Conservation (phyloP, 2,113 vertebrate genomes). For the Aegotheles bennettii region DNA sequence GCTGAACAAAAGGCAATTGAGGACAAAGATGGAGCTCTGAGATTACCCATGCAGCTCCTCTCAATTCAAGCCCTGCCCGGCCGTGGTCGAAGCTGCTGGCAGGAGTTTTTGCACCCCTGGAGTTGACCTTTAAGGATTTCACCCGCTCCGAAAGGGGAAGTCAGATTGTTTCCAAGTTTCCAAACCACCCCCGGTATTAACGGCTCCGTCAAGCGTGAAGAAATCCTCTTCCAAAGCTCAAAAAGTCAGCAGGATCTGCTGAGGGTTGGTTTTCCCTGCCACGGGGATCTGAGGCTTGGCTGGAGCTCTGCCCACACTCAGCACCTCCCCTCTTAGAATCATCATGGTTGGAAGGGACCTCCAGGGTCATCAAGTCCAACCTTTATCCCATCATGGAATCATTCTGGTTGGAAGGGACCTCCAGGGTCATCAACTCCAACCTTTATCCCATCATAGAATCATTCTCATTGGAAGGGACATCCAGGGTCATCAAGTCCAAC, state of each 20-base stretch:
- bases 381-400: too few relatives aligned
- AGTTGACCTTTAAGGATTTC: neutral
- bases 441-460: too few relatives aligned
- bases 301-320: fast-evolving
- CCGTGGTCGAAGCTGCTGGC: neutral
- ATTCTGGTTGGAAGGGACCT: too few relatives aligned
- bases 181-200: neutral
- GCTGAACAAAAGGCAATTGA: neutral
- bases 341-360: too few relatives aligned
- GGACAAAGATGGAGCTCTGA: neutral
- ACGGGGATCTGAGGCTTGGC: neutral
- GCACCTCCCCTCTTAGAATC: neutral
- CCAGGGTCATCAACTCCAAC: too few relatives aligned
- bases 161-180: neutral
- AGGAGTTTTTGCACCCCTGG: neutral
- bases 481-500: too few relatives aligned
- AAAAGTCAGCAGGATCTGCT: neutral
- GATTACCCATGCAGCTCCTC: neutral
- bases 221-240: neutral
- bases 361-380: too few relatives aligned
- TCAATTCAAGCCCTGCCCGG: neutral
- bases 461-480: too few relatives aligned
- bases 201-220: neutral
- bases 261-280: neutral
- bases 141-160: neutral